Percentiles rank a stretch among this genome's conserved stretches.
Conservation (phyloP, 1,140 invertebrate genomes). For the Drosophila rhopaloa region DNA sequence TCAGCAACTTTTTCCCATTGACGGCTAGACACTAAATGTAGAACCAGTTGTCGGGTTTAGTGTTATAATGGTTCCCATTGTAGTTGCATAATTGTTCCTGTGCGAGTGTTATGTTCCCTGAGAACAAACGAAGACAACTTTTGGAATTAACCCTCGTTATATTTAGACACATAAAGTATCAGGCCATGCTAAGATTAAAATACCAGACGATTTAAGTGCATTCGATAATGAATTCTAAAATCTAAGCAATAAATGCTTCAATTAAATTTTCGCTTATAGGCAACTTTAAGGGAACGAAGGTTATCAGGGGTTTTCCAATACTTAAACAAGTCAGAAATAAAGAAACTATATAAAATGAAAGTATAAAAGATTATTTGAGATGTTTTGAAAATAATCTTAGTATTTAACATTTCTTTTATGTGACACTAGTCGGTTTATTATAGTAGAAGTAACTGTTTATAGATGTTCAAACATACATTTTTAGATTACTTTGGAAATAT, state of each 20-base stretch:
- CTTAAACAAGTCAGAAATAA: no score
- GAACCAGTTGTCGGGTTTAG: slow-evolving; percentile 6
- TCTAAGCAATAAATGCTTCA: slow-evolving; percentile 5
- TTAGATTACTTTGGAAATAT: no score
- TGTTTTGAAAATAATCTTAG: no score
- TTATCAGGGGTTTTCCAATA: not conserved
- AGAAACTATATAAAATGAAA: not conserved
- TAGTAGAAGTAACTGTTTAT: no score
- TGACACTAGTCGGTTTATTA: no score
- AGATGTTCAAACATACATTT: no score
- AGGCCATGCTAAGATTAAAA: slow-evolving; percentile 15
- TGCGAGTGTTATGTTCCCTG: not conserved
- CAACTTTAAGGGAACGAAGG: not conserved
- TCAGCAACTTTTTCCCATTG: slow-evolving; percentile 30
- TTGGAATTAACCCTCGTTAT: slow-evolving; percentile 7
- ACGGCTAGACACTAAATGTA: not conserved
- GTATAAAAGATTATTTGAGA: no score
- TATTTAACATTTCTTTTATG: no score
- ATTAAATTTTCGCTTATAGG: not conserved
- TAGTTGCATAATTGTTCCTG: not conserved
- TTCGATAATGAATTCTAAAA: slow-evolving; percentile 21
- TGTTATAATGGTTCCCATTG: not conserved
- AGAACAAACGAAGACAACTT: not conserved
- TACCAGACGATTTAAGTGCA: slow-evolving; percentile 29
- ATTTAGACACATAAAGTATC: slow-evolving; percentile 17